Evolutionary conservation across 2,888 invertebrate species (phyloP).

Genomic region (Plemyria rubiginata): DNA sequence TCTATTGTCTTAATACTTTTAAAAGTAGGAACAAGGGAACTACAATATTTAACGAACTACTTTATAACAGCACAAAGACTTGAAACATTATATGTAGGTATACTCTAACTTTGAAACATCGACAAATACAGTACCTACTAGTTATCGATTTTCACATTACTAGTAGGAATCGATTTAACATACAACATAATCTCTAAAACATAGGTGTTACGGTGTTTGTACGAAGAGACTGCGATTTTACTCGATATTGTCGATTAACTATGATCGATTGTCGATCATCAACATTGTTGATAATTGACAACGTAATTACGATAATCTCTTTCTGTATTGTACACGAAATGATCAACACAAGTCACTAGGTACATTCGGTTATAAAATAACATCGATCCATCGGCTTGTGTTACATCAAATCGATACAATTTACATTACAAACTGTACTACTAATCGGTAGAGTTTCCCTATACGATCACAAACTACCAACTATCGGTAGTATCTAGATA

Average conservation of each 20-base stretch:
- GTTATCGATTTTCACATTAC: conserved; percentile 10
- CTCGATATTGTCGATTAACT: conserved; percentile 20
- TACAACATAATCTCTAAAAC: conserved; percentile 29
- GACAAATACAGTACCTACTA: conserved; percentile 17
- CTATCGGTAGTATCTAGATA: neutral
- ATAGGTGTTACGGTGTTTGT: conserved; percentile 13
- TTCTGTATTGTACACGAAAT: too few relatives aligned
- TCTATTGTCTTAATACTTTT: conserved; percentile 12
- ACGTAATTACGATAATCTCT: conserved; percentile 24
- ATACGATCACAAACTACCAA: neutral
- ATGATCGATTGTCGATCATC: conserved; percentile 34
- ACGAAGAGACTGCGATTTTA: conserved; percentile 29
- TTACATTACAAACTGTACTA: neutral
- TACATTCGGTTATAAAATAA: conserved; percentile 18
- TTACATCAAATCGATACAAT: neutral
- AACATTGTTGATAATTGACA: conserved; percentile 31
- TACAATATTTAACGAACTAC: conserved; percentile 16
- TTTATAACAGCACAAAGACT: conserved; percentile 25
- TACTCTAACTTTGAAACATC: conserved; percentile 8
- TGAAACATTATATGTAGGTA: conserved; percentile 25
- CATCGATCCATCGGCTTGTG: conserved; percentile 14
- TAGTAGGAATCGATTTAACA: conserved; percentile 20
- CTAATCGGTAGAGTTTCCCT: neutral
- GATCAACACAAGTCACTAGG: too few relatives aligned
- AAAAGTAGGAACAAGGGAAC: conserved; percentile 10